Conservation (phyloP, 2,113 vertebrate genomes). For the Bujurquina vittata region DNA sequence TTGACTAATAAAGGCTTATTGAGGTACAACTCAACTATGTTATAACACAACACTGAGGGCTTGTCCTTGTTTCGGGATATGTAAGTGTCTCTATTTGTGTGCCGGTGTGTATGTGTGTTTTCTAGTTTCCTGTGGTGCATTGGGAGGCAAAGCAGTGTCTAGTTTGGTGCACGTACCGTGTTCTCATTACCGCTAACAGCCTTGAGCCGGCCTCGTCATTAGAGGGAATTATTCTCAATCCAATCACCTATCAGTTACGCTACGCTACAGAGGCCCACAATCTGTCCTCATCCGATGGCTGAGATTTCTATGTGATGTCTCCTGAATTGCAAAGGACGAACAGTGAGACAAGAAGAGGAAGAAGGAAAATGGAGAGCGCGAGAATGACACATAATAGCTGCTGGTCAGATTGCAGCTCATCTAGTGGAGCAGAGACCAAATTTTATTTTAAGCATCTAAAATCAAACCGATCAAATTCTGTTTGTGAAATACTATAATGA, state of each 20-base stretch:
- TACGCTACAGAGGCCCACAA: constrained; percentile 63
- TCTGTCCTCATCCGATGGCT: constrained; percentile 66
- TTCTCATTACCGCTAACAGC: constrained; percentile 80
- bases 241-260: constrained; percentile 74
- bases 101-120: constrained; percentile 2
- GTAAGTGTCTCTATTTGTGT: constrained; percentile 17
- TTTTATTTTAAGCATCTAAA: not conserved
- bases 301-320: constrained; percentile 63
- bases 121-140: constrained; percentile 44
- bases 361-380: not conserved
- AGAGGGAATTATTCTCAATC: constrained; percentile 78
- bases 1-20: constrained; percentile 8
- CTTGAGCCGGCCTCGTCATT: constrained; percentile 77
- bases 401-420: not conserved
- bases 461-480: not conserved
- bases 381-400: not conserved
- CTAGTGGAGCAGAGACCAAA: not conserved
- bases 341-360: constrained; percentile 2
- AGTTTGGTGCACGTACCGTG: constrained; percentile 63
- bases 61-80: constrained; percentile 46
- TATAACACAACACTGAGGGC: not conserved
- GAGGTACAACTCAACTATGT: not conserved
- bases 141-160: constrained; percentile 50
- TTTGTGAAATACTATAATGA: not conserved
- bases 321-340: constrained; percentile 64